Evolutionary conservation across 2,797 vertebrate genomes (phyloP).

Genomic region (Pseudochirops corinnae): DNA sequence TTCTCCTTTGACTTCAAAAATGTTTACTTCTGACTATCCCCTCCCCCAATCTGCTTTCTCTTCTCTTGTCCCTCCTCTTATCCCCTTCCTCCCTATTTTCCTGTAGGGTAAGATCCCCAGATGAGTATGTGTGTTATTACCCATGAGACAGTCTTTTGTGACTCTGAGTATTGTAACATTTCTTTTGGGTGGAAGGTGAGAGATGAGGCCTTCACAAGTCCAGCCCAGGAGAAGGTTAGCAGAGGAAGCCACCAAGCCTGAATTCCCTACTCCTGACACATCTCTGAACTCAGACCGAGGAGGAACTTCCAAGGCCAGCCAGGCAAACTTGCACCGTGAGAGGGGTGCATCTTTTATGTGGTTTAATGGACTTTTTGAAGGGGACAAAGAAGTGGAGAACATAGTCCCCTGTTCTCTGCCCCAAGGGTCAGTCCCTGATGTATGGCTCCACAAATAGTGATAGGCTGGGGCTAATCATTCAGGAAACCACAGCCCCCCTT

Average conservation of each 20-base stretch:
- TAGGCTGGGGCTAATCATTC: background rate
- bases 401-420: background rate
- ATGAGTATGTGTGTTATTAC: too few species aligned
- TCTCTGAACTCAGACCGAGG: background rate
- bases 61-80: too few species aligned
- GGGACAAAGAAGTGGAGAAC: too few species aligned
- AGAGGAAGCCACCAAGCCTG: background rate
- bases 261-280: background rate
- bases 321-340: fast-evolving
- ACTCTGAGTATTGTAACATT: background rate
- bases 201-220: background rate
- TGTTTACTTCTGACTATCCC: too few species aligned
- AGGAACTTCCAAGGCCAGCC: background rate
- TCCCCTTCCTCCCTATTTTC: too few species aligned
- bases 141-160: background rate
- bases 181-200: background rate
- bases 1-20: too few species aligned
- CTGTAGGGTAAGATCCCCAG: too few species aligned
- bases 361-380: background rate
- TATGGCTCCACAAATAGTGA: background rate
- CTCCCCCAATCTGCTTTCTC: too few species aligned
- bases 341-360: background rate
- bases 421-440: background rate
- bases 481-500: background rate
- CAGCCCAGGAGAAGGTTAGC: background rate